Conservation (phyloP, 2,888 invertebrate genomes). For the Volucella bombylans region DNA sequence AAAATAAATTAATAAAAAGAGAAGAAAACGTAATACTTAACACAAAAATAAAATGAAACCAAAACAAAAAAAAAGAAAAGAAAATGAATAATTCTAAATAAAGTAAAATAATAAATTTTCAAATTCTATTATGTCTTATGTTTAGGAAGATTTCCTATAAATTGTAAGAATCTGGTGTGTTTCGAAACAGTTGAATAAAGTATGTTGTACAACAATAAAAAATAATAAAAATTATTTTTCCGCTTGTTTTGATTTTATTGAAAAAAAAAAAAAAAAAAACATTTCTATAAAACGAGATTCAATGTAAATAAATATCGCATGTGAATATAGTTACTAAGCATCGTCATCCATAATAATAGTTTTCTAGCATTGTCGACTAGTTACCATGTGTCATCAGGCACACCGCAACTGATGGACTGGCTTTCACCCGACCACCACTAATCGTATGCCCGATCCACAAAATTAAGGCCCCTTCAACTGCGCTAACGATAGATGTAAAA, state of each 20-base stretch:
- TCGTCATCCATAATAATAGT: too few species aligned
- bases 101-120: constrained; percentile 71
- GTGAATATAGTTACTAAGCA: too few species aligned
- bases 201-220: constrained; percentile 74
- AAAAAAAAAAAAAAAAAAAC: too few species aligned
- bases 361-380: too few species aligned
- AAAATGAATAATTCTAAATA: constrained; percentile 62
- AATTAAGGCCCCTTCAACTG: too few species aligned
- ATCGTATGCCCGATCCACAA: too few species aligned
- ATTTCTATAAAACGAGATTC: too few species aligned
- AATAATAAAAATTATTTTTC: constrained; percentile 58
- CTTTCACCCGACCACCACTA: too few species aligned
- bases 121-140: constrained; percentile 73
- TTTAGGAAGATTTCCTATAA: constrained; percentile 73
- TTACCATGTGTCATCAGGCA: too few species aligned
- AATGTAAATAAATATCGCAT: too few species aligned
- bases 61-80: constrained; percentile 32
- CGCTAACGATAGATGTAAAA: too few species aligned
- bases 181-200: constrained; percentile 74
- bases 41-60: constrained; percentile 29
- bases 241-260: constrained; percentile 21
- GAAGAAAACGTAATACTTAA: constrained; percentile 58
- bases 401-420: too few species aligned
- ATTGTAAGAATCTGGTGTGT: constrained; percentile 74
- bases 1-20: constrained; percentile 59